Conservation (phyloP, 2,888 invertebrate genomes). For the Hypena proboscidalis region DNA sequence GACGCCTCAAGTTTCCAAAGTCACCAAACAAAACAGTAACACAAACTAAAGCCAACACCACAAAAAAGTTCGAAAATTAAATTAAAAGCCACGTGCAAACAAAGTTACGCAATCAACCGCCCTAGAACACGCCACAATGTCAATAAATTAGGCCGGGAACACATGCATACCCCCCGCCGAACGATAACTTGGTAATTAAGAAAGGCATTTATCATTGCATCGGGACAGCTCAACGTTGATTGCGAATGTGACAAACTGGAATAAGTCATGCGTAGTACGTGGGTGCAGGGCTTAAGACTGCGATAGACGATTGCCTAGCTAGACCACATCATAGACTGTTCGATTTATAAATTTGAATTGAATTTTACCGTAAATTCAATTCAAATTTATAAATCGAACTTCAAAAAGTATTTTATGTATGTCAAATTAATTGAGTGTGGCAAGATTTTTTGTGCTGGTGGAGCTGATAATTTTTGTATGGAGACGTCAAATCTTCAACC, state of each 20-base stretch:
- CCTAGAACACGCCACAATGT: slow-evolving; percentile 64
- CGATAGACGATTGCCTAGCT: slow-evolving; percentile 8
- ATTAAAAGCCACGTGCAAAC: slow-evolving; percentile 50
- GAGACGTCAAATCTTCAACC: no score
- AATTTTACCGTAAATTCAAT: no score
- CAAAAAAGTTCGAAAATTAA: slow-evolving; percentile 38
- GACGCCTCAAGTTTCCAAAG: not conserved
- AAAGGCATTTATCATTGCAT: slow-evolving; percentile 81
- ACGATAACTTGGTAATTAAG: slow-evolving; percentile 83
- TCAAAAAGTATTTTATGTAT: no score
- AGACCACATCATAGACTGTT: not conserved
- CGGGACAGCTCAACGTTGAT: slow-evolving; percentile 67
- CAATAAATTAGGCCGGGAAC: slow-evolving; percentile 79
- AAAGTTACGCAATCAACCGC: slow-evolving; percentile 45
- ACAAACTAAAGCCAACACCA: not conserved
- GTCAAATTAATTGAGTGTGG: no score
- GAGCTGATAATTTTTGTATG: no score
- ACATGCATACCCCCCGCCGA: slow-evolving; percentile 71
- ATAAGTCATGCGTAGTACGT: slow-evolving; percentile 70
- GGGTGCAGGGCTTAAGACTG: slow-evolving; percentile 58
- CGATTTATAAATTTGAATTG: no score
- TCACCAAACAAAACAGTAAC: not conserved
- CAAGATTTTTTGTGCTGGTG: no score
- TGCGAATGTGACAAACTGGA: slow-evolving; percentile 78
- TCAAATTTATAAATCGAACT: no score